A percentile compares a stretch with the other conserved stretches of the same genome.
Evolutionary conservation across 2,888 invertebrate genomes (phyloP).

Genomic region (Elgonia sp.): DNA sequence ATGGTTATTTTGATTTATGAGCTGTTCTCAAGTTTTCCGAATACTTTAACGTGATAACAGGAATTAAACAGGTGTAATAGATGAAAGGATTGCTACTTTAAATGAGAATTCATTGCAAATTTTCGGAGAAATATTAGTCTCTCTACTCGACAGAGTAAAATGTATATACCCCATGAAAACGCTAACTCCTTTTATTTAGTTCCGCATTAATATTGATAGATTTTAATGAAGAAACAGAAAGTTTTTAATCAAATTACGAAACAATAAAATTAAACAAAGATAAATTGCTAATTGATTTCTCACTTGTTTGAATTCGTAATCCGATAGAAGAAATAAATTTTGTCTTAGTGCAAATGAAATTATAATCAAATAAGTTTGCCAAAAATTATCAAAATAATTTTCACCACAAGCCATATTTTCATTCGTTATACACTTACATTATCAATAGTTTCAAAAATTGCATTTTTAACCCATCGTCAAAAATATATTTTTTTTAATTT

Average conservation of each 20-base stretch:
- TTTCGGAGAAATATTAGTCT: slow-evolving; percentile 73
- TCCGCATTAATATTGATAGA: slow-evolving; percentile 55
- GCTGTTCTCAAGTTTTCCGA: slow-evolving; percentile 79
- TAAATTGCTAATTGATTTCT: slow-evolving; percentile 9
- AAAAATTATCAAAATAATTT: too few relatives aligned
- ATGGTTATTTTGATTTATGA: slow-evolving; percentile 82
- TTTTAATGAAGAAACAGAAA: slow-evolving; percentile 29
- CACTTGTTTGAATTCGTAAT: not conserved
- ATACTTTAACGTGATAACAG: slow-evolving; percentile 82
- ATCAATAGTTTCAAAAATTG: too few relatives aligned
- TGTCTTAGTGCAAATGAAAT: not conserved
- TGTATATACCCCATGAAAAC: slow-evolving; percentile 61
- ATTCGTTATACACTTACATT: too few relatives aligned
- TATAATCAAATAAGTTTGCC: not conserved
- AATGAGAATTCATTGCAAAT: slow-evolving; percentile 76
- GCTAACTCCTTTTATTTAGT: slow-evolving; percentile 65
- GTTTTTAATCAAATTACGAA: slow-evolving; percentile 51
- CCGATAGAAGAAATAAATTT: too few relatives aligned
- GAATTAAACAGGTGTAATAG: slow-evolving; percentile 80
- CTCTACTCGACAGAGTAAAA: slow-evolving; percentile 62
- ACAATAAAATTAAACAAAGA: slow-evolving; percentile 40
- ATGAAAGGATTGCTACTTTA: slow-evolving; percentile 77
- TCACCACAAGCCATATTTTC: too few relatives aligned
- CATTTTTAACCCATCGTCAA: too few relatives aligned
- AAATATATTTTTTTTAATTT: too few relatives aligned